These are phyloP conservation scores for Atrichornis clamosus DNA, from an alignment of 2,113 vertebrate species.

Conservation along the genomic window DNA sequence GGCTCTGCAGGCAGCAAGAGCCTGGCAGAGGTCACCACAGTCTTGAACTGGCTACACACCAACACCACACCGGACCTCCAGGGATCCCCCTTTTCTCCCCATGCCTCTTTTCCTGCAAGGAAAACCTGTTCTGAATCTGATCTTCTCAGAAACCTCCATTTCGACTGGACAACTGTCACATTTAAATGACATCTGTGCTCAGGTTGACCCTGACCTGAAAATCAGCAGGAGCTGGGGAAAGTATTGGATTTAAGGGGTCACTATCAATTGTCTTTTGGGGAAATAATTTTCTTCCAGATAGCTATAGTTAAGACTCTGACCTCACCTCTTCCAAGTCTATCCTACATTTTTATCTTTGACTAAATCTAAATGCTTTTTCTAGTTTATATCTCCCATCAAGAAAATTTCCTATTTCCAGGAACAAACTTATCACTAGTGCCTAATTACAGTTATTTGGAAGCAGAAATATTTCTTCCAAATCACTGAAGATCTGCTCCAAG, in stretches of 20 bases:
- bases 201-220: neutral
- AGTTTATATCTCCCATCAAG: neutral
- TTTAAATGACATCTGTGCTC: neutral
- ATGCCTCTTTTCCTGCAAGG: neutral
- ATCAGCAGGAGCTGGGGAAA: neutral
- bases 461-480: slow-evolving; percentile 14
- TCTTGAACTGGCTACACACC: neutral
- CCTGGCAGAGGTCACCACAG: neutral
- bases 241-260: neutral
- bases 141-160: neutral
- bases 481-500: neutral
- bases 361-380: neutral
- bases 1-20: neutral
- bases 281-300: neutral
- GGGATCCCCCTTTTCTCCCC: neutral
- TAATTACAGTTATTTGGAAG: neutral
- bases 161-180: accelerated
- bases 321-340: neutral
- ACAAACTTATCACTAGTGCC: neutral
- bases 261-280: neutral
- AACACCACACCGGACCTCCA: accelerated
- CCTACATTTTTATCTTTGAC: neutral
- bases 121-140: neutral
- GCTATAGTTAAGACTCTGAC: neutral
- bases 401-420: neutral